These are phyloP conservation scores for Chrysochloris asiatica DNA, from an alignment of 2,113 vertebrate genomes.

Conservation along the genomic window DNA sequence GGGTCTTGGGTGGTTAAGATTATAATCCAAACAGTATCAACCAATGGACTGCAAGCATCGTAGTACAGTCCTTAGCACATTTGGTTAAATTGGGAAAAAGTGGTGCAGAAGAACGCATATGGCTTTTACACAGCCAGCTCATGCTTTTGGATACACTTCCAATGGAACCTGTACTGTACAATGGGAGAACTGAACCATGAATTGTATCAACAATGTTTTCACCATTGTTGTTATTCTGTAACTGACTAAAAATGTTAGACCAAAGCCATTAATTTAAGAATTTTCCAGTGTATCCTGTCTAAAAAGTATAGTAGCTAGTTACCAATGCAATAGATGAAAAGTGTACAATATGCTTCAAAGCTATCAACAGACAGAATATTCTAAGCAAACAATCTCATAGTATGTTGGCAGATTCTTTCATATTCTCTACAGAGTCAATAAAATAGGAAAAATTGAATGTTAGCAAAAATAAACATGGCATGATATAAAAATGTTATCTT, in stretches of 20 bases:
- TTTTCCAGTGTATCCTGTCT: constrained; percentile 67
- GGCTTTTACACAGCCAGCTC: constrained; percentile 98
- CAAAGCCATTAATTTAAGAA: constrained; percentile 81
- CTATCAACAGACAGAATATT: constrained; percentile 69
- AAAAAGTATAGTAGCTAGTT: constrained; percentile 76
- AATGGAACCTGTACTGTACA: constrained; percentile 96
- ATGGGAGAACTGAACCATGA: constrained; percentile 99
- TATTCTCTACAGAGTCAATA: constrained; percentile 63
- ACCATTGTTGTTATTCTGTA: constrained; percentile 92
- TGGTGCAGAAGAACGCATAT: constrained; percentile 97
- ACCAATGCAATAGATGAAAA: constrained; percentile 74
- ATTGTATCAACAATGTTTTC: constrained; percentile 96
- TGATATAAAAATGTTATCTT: constrained; percentile 64
- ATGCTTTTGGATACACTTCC: constrained; percentile 93
- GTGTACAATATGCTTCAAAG: constrained; percentile 72
- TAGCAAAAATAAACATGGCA: constrained; percentile 65
- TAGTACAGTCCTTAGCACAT: no score
- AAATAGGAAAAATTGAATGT: constrained; percentile 62
- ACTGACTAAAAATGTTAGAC: constrained; percentile 73
- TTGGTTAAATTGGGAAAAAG: no score
- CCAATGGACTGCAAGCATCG: no score
- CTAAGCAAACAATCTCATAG: constrained; percentile 73
- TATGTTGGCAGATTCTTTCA: constrained; percentile 72
- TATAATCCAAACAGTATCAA: no score
- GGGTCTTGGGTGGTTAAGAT: no score